Base-by-base conservation (phyloP, 2,888 invertebrate species). In the Drosophila histrio region DNA sequence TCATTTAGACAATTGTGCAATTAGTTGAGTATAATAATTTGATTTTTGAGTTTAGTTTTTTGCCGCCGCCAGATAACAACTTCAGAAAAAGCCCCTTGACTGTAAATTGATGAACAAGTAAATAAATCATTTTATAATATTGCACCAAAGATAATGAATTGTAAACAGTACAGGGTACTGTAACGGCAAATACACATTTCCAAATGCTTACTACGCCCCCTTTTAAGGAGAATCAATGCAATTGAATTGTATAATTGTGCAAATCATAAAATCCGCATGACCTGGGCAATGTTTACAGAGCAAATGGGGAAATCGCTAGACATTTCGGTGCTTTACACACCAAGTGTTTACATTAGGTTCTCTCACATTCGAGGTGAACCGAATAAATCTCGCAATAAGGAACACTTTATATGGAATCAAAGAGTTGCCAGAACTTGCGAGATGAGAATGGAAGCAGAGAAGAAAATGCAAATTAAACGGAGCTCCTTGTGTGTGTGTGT, bases 101-200 rank as follows among this genome's bases (percentile, higher is more conserved):
- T n/a, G 24, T 58, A 64, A 67, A 62, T 67, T 43, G 47, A 62
- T 52, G 50, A 59, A 59, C 43, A 49, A 54, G 60, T 54, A 79
- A 67, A 79, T 76, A 79, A 83, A 79, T 83, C 59, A 83, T 62
- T 57, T 52, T 9, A 26, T 68, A 63, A 65, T 61, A 49, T 66
- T 44, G 17, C 53, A 24, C 43, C 22, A 54, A 43, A 76, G 76
- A 77, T 85, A 85, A 75, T 75, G 52, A 60, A 58, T 59, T 82
- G 61, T 71, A 57, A 83, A 60, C 52, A 43, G 11, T 15, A 8
- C n/a, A n/a, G n/a, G 28, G 7, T 54, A 56, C 15, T 57, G 28
- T 52, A 58, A 47, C 41, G 19, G 19, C 8, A 28, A 52, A 36
- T 38, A 9, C 7, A 19, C 11, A n/a, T n/a, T 17, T 9, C 7